Evolutionary conservation across 2,113 vertebrate genomes (phyloP), one percentile per base, ranked within the genome.

Genomic region (Erinaceus europaeus): DNA sequence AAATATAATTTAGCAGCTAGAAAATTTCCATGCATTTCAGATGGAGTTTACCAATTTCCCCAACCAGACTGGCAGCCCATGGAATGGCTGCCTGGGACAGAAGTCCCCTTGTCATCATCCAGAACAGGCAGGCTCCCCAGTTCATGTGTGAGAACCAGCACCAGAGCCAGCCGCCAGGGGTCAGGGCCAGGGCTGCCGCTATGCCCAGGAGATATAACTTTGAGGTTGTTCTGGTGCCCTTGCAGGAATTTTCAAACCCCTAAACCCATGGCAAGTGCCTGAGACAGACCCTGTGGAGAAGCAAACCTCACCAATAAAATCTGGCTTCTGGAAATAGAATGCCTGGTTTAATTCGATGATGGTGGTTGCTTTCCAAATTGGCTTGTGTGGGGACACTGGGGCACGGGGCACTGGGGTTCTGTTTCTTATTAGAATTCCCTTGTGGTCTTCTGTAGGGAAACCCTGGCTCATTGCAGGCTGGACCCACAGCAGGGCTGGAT

Each of bases 91-190:
- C 25, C 40, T 21, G 13, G 73, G 8, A 17, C 21, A 77, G 78
- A 40, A 4, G 55, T 27, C 8, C 1, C n/a, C 9, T 23, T 25
- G 20, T 48, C 25, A 65, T 15, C 0, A 0, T 6, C 27, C 13
- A 38, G n/a, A 4, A 11, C 32, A 18, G 36, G 67, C 32, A n/a
- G 17, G 21, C 1, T 0, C n/a, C 1, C 12, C 4, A 2, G 29
- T 48, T 25, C 32, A 1, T 5, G 0, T 3, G 23, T 14, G 65
- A 84, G 36, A 48, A 57, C 4, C 0, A 0, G 20, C 23, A 13
- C 0, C 25, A 34, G 11, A 13, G 20, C 8, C 7, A 3, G 15
- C 2, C 1, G 20, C 34, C 17, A 42, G 55, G 44, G 46, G 29
- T 64, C 38, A 46, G 38, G 73, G 38, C 48, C 71, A 2, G 14